Evolutionary conservation across 2,888 invertebrate species (phyloP).

Genomic region (Ariolimax columbianus): DNA sequence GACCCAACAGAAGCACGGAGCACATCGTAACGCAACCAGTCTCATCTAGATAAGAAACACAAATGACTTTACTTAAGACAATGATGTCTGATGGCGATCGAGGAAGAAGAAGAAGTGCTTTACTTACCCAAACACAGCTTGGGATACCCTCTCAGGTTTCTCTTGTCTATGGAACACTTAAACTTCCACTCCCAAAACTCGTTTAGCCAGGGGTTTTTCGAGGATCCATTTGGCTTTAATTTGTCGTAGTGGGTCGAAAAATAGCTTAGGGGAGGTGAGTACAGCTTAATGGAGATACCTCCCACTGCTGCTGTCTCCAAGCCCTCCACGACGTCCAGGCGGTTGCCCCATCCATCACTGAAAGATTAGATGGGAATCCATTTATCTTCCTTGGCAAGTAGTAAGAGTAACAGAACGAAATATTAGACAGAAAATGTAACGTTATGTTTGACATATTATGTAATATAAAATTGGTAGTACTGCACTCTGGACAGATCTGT

Average conservation of each 20-base stretch:
- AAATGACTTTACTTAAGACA: no score
- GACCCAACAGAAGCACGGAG: no score
- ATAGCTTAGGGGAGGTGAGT: constrained; percentile 82
- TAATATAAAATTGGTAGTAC: no score
- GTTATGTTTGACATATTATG: no score
- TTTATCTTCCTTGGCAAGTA: no score
- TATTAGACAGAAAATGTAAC: no score
- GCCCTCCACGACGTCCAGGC: constrained; percentile 85
- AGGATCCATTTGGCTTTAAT: constrained; percentile 81
- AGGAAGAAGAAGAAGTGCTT: no score
- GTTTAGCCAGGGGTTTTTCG: constrained; percentile 86
- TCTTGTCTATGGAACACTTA: constrained; percentile 80
- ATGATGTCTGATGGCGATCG: no score
- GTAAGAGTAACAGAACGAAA: no score
- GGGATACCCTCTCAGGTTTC: not conserved
- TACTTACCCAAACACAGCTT: constrained; percentile 24
- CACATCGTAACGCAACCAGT: no score
- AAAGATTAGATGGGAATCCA: constrained; percentile 53
- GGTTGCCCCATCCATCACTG: constrained; percentile 88
- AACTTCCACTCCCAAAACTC: constrained; percentile 89
- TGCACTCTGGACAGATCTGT: no score
- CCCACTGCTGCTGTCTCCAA: constrained; percentile 83
- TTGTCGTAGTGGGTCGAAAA: constrained; percentile 85
- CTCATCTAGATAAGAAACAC: no score
- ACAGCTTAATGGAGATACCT: constrained; percentile 86